phyloP scores from a whole-genome alignment of 1,140 invertebrate species.

The Phocides pigmalion region DNA sequence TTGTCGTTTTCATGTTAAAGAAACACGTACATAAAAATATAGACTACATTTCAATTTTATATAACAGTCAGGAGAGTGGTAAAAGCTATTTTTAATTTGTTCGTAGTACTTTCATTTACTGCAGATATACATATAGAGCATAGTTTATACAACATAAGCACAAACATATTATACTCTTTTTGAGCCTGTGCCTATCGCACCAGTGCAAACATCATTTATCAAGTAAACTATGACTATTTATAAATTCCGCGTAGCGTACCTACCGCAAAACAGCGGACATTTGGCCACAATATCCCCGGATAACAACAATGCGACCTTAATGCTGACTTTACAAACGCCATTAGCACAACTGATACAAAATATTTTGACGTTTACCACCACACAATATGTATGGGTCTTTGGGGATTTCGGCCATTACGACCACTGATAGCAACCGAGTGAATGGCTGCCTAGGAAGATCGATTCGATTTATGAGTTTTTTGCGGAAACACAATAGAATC shows the following conservation, averaged over 20 bases:
- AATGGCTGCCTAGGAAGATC: constrained; percentile 69
- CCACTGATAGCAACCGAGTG: constrained; percentile 53
- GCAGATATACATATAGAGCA: constrained; percentile 11
- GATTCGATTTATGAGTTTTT: constrained; percentile 80
- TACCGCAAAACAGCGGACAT: constrained; percentile 59
- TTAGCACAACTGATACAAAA: constrained; percentile 78
- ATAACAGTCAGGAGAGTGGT: no score
- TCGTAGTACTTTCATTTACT: neutral
- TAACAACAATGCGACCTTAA: constrained; percentile 73
- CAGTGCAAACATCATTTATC: constrained; percentile 24
- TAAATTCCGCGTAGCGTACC: constrained; percentile 22
- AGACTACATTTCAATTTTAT: no score
- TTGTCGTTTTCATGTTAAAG: no score
- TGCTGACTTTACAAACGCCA: constrained; percentile 68
- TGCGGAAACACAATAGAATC: constrained; percentile 66
- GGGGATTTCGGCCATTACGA: constrained; percentile 61
- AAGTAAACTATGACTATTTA: constrained; percentile 23
- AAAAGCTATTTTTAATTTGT: no score
- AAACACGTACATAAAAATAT: no score
- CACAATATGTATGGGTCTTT: constrained; percentile 73
- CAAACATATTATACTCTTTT: neutral
- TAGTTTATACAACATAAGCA: neutral
- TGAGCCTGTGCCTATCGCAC: constrained; percentile 9
- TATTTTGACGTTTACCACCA: constrained; percentile 76
- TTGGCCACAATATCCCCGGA: constrained; percentile 64